These are phyloP conservation scores for Momotus momota DNA, from an alignment of 2,797 vertebrate genomes.

Conservation along the genomic window DNA sequence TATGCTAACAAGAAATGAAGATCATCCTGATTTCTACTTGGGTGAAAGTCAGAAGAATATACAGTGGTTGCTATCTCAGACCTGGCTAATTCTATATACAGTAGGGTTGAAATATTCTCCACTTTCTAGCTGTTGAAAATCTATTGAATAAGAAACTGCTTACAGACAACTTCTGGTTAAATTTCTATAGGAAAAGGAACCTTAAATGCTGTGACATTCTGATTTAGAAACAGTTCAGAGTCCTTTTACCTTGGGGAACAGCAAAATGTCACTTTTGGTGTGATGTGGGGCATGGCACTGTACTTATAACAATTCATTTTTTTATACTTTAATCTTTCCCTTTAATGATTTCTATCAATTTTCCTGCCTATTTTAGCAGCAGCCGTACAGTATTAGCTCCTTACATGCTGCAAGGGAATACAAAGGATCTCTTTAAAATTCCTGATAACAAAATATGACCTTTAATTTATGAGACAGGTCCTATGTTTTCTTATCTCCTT, in stretches of 20 bases:
- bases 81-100: slow-evolving; percentile 10
- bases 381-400: slow-evolving; percentile 26
- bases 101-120: neutral
- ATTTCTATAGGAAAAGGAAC: slow-evolving; percentile 22
- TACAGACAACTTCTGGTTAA: neutral
- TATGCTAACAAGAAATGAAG: neutral
- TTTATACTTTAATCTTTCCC: slow-evolving; percentile 10
- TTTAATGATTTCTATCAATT: slow-evolving; percentile 43
- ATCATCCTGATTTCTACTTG: slow-evolving; percentile 4
- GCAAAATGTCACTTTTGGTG: slow-evolving; percentile 20
- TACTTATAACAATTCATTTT: slow-evolving; percentile 32
- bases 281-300: neutral
- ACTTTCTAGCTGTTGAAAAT: slow-evolving; percentile 32
- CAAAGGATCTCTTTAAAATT: slow-evolving; percentile 49
- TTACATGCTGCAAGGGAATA: slow-evolving; percentile 47
- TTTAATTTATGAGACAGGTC: slow-evolving; percentile 69
- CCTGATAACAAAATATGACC: slow-evolving; percentile 53
- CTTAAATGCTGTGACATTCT: slow-evolving; percentile 47
- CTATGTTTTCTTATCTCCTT: slow-evolving; percentile 65
- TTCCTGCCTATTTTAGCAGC: slow-evolving; percentile 34
- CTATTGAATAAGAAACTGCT: neutral
- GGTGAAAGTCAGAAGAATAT: neutral
- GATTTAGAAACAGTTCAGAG: slow-evolving; percentile 35
- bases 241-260: slow-evolving; percentile 23
- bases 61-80: neutral